A percentile compares a stretch with the other conserved stretches of the same genome.
phyloP scores from a whole-genome alignment of 2,113 vertebrate genomes.

The Sapajus apella region DNA sequence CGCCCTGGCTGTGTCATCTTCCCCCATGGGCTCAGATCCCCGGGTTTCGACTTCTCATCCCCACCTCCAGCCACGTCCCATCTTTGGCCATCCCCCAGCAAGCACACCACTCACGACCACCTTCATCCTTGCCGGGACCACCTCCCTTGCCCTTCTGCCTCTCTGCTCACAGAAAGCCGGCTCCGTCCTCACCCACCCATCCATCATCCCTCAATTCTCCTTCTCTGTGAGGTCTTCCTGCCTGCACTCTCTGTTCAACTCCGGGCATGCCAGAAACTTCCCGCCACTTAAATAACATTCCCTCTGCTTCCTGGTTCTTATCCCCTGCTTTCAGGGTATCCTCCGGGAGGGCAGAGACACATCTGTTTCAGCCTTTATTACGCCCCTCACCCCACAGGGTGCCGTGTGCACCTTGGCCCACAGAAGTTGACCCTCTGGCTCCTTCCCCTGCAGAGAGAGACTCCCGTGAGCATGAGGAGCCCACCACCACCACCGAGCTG shows the following conservation, averaged over 20 bases:
- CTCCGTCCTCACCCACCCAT: background rate
- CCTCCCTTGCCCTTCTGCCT: rapidly evolving
- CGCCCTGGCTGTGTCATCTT: background rate
- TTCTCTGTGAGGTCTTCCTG: background rate
- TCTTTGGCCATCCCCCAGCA: background rate
- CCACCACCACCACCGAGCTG: constrained; percentile 89
- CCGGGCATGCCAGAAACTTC: no score
- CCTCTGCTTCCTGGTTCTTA: no score
- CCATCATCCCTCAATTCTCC: background rate
- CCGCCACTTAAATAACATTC: rapidly evolving
- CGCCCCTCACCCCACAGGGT: background rate
- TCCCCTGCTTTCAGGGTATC: background rate
- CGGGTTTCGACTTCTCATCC: background rate
- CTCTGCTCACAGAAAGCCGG: background rate
- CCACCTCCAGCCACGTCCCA: background rate
- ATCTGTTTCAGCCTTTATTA: background rate
- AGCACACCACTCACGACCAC: background rate
- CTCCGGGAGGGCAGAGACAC: background rate
- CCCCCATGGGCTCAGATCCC: background rate
- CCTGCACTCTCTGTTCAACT: no score
- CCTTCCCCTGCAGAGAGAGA: constrained; percentile 87
- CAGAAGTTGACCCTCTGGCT: background rate
- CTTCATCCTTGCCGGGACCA: no score
- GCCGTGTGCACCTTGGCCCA: rapidly evolving
- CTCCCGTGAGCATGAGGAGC: constrained; percentile 92